phyloP scores from a whole-genome alignment of 2,888 invertebrate species.

The Cyrtodaria siliqua region DNA sequence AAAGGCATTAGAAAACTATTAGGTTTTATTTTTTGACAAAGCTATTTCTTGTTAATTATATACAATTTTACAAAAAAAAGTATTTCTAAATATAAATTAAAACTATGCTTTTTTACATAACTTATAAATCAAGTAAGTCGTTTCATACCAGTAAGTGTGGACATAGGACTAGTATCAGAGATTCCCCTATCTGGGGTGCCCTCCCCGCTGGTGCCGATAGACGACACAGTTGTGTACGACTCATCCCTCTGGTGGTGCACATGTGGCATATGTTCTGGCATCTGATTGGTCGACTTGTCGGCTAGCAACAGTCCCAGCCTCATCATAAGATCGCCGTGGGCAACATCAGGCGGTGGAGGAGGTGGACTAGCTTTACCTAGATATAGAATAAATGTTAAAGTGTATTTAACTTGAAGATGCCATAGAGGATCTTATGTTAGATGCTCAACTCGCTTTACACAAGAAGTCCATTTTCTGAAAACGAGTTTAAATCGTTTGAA shows the following conservation, averaged over 20 bases:
- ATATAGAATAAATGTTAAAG: too few species aligned
- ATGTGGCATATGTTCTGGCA: constrained; percentile 43
- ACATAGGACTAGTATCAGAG: constrained; percentile 95
- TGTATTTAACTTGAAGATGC: too few species aligned
- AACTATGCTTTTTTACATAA: too few species aligned
- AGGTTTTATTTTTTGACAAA: too few species aligned
- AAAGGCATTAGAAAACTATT: too few species aligned
- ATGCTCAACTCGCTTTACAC: too few species aligned
- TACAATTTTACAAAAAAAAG: not conserved
- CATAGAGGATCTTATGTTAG: too few species aligned
- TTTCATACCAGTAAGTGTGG: constrained; percentile 91
- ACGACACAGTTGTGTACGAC: constrained; percentile 87
- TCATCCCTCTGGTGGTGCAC: constrained; percentile 73
- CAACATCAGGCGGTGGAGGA: constrained; percentile 86
- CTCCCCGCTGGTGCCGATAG: constrained; percentile 88
- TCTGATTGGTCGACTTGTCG: constrained; percentile 86
- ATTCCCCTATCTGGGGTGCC: constrained; percentile 89
- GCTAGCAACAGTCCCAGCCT: constrained; percentile 93
- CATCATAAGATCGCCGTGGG: constrained; percentile 93
- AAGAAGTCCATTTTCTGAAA: too few species aligned
- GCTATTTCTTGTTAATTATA: too few species aligned
- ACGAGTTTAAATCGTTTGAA: too few species aligned
- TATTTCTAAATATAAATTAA: too few species aligned
- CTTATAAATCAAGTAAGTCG: not conserved
- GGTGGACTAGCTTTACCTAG: constrained; percentile 75